These are phyloP conservation scores for Spondyliosoma cantharus DNA, from an alignment of 2,797 vertebrate genomes.

Conservation along the genomic window DNA sequence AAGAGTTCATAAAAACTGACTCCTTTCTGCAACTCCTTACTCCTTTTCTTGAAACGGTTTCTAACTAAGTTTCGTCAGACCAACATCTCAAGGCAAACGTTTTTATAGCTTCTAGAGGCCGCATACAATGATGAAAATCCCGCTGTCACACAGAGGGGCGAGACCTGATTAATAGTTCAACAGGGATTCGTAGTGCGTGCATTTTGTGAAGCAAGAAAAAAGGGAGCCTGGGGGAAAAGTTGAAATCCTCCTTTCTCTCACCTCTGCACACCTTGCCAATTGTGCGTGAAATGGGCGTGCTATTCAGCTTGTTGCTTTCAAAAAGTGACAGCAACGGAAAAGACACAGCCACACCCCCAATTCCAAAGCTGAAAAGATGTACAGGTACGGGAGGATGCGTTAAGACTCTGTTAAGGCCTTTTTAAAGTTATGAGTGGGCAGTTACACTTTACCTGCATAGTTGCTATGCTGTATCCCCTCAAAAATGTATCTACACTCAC, in stretches of 20 bases:
- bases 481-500: not conserved
- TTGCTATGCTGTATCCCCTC: not conserved
- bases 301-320: not conserved
- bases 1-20: slow-evolving; percentile 10
- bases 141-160: not conserved
- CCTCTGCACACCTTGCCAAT: not conserved
- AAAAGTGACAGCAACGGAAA: not conserved
- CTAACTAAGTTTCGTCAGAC: not conserved
- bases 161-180: not conserved
- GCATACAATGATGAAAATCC: not conserved
- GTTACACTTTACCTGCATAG: not conserved
- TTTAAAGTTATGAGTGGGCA: not conserved
- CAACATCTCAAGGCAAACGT: not conserved
- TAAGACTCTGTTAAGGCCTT: not conserved
- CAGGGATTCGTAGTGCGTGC: not conserved
- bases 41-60: not conserved
- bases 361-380: not conserved
- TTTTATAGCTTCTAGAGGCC: not conserved
- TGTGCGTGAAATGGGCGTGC: not conserved
- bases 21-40: not conserved
- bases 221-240: not conserved
- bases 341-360: not conserved
- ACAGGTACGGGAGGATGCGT: not conserved
- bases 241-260: not conserved
- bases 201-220: too few species aligned